Percentiles rank a stretch among this genome's conserved stretches.
Evolutionary conservation across 2,888 invertebrate species (phyloP).

Genomic region (Oscheius sp.): DNA sequence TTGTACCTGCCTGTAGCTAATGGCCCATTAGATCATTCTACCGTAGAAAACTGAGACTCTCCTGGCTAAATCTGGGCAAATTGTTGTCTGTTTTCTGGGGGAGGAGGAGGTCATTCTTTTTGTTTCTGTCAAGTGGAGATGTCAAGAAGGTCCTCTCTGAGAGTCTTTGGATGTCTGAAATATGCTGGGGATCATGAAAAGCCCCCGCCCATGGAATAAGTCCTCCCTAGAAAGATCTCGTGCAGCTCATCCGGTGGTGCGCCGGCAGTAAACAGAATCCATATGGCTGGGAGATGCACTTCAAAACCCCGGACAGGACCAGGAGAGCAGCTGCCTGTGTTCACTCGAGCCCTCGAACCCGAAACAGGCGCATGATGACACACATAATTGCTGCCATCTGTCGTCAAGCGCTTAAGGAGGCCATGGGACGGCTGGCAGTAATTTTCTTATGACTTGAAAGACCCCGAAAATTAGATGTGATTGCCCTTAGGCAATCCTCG

Average conservation of each 20-base stretch:
- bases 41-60: too few relatives aligned
- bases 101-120: too few relatives aligned
- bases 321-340: slow-evolving; percentile 12
- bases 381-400: slow-evolving; percentile 28
- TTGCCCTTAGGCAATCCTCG: too few relatives aligned
- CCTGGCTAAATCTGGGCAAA: too few relatives aligned
- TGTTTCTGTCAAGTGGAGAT: too few relatives aligned
- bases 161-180: too few relatives aligned
- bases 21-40: too few relatives aligned
- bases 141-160: too few relatives aligned
- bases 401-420: slow-evolving; percentile 17
- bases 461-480: background rate
- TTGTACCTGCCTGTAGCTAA: too few relatives aligned
- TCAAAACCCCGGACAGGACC: background rate
- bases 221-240: background rate
- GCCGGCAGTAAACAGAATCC: slow-evolving; percentile 11
- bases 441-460: slow-evolving; percentile 30
- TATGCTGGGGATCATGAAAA: too few relatives aligned
- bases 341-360: slow-evolving; percentile 6
- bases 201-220: background rate
- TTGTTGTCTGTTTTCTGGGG: too few relatives aligned
- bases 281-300: slow-evolving; percentile 23
- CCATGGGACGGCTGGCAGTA: slow-evolving; percentile 15
- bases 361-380: slow-evolving; percentile 28
- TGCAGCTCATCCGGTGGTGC: background rate